These are phyloP conservation scores for Botia almorhae DNA, from an alignment of 2,797 vertebrate species.

Conservation along the genomic window DNA sequence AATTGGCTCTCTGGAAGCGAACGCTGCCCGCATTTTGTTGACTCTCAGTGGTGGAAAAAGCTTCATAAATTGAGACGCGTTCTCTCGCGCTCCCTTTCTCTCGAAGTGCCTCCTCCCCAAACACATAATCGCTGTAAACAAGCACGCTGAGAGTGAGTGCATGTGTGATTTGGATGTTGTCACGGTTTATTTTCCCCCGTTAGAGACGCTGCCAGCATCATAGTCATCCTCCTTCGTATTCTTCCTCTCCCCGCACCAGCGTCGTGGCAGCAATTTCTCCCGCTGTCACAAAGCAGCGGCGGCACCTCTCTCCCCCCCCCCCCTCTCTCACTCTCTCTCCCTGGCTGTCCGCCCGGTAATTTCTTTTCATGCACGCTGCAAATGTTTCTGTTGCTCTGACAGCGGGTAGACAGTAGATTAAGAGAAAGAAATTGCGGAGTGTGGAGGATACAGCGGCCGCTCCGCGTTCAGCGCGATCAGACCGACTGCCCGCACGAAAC, in stretches of 20 bases:
- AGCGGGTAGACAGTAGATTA: slow-evolving; percentile 61
- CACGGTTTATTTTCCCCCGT: slow-evolving; percentile 61
- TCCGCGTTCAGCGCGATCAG: slow-evolving; percentile 19
- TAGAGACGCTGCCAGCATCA: slow-evolving; percentile 54
- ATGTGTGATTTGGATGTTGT: slow-evolving; percentile 59
- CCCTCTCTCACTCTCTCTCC: slow-evolving; percentile 28
- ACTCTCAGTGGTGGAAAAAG: slow-evolving; percentile 43
- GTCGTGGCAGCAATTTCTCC: slow-evolving; percentile 64
- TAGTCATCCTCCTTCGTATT: slow-evolving; percentile 50
- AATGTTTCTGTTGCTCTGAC: slow-evolving; percentile 61
- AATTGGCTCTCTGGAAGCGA: slow-evolving; percentile 42
- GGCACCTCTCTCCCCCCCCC: neutral
- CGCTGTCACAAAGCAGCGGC: slow-evolving; percentile 59
- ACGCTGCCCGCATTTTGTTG: slow-evolving; percentile 45
- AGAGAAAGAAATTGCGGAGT: slow-evolving; percentile 56
- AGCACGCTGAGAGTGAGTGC: slow-evolving; percentile 50
- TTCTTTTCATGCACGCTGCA: slow-evolving; percentile 61
- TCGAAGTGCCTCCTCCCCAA: slow-evolving; percentile 43
- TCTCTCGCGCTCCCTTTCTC: slow-evolving; percentile 32
- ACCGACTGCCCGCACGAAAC: slow-evolving; percentile 27
- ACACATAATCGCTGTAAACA: slow-evolving; percentile 59
- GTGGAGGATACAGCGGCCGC: slow-evolving; percentile 34
- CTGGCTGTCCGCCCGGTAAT: slow-evolving; percentile 63
- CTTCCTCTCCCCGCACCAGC: slow-evolving; percentile 53
- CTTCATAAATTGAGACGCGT: slow-evolving; percentile 59